These are phyloP conservation scores for Leptogaster cylindrica DNA, from an alignment of 2,888 invertebrate species.

Conservation along the genomic window DNA sequence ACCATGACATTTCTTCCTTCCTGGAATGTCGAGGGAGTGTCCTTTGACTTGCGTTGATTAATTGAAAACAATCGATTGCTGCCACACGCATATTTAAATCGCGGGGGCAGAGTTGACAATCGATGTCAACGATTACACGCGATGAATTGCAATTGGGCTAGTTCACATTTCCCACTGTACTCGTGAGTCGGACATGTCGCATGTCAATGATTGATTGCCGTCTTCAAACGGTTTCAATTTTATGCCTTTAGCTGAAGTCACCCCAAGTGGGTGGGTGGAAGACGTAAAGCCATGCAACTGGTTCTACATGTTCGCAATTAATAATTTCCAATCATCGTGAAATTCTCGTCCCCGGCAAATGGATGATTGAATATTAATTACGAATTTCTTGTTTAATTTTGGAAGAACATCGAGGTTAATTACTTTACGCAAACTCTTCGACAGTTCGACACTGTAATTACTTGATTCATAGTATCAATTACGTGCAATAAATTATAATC, in stretches of 20 bases:
- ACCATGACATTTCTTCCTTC: slow-evolving; percentile 3
- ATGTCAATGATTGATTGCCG: slow-evolving; percentile 19
- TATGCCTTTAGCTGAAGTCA: too few species aligned
- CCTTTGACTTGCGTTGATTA: too few species aligned
- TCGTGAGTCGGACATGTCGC: background rate
- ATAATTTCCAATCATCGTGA: background rate
- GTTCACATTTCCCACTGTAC: slow-evolving; percentile 19
- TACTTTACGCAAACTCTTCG: slow-evolving; percentile 1
- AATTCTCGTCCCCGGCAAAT: slow-evolving; percentile 1
- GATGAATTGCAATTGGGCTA: slow-evolving; percentile 31
- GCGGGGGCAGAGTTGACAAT: slow-evolving; percentile 18
- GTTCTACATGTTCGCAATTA: background rate
- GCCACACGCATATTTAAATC: background rate
- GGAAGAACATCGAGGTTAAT: background rate
- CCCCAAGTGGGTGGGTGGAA: background rate
- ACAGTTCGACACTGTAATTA: background rate
- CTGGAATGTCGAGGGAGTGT: too few species aligned
- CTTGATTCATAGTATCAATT: slow-evolving; percentile 7
- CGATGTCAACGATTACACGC: background rate
- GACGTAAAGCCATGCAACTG: slow-evolving; percentile 5
- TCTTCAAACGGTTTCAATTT: background rate
- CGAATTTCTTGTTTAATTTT: slow-evolving; percentile 17
- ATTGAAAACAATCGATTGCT: background rate
- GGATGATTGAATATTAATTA: slow-evolving; percentile 24
- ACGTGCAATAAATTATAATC: slow-evolving; percentile 14